phyloP scores from a whole-genome alignment of 92 coral and sea anemone genomes.

The Anthopleura xanthogrammica region DNA sequence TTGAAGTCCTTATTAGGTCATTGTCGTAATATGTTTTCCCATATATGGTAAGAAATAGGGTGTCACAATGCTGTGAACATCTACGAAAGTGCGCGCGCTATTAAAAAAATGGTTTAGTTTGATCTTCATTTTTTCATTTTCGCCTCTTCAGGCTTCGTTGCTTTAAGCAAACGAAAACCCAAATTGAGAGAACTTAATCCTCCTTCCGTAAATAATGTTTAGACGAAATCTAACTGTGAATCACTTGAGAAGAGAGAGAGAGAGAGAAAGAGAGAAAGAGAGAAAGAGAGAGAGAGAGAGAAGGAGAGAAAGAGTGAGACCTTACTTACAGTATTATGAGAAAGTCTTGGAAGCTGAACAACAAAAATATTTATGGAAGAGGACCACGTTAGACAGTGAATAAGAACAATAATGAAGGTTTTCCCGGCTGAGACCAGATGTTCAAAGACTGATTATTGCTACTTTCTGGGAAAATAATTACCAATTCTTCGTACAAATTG shows the following conservation, averaged over 20 bases:
- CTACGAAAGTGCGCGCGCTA: background rate
- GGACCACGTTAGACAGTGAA: background rate
- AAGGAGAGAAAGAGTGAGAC: background rate
- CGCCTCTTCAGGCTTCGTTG: background rate
- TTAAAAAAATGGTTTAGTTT: background rate
- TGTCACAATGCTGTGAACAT: background rate
- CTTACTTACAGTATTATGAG: background rate
- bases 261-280: too few relatives aligned
- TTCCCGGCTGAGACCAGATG: too few relatives aligned
- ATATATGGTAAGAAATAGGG: background rate
- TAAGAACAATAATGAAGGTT: too few relatives aligned
- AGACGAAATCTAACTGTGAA: background rate
- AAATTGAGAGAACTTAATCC: background rate
- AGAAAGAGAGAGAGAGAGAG: background rate
- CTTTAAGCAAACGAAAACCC: background rate
- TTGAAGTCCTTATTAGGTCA: background rate
- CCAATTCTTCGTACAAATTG: too few relatives aligned
- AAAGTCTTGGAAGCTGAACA: background rate
- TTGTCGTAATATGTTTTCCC: background rate
- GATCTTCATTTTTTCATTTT: background rate
- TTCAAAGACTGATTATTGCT: too few relatives aligned
- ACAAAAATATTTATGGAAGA: too few relatives aligned
- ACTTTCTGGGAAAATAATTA: too few relatives aligned
- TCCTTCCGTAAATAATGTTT: background rate
- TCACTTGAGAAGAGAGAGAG: background rate